Evolutionary conservation across 2,888 invertebrate species (phyloP), one percentile per base, ranked within the genome.

Genomic region (Schrankia costaestrigalis): DNA sequence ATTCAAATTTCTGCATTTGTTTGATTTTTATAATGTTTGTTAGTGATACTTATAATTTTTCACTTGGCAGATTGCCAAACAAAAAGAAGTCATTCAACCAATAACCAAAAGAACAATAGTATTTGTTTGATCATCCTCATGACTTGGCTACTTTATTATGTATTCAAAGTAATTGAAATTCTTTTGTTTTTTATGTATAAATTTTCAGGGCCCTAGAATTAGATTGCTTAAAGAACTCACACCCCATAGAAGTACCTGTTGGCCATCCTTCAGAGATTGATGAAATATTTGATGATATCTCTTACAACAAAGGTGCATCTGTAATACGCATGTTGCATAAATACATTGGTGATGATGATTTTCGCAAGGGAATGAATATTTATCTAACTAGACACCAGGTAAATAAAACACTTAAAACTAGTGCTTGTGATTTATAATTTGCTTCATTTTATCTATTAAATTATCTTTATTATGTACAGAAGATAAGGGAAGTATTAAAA

Each of bases 221-320:
- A 46, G 98, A 98, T 77, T 93, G 93, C 34, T 84, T 98, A 42
- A 93, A 95, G 64, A 97, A 94, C 73, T 97, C 97, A 22, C 98
- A 99, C 86, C 97, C 99, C 0, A 97, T 99, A 58, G 98, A 98
- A 89, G 97, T 97, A 31, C 95, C 96, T 8, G 97, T 98, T 0
- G 94, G 95, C 1, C 95, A 97, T 83, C 98, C 98, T 0, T 93
- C 94, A 5, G 98, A 98, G 81, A 95, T 98, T 38, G 97, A 97
- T 80, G 98, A 98, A 79, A 98, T 99, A 55, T 99, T 98, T 86
- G 98, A 99, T 86, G 95, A 95, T 59, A 98, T 99, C 61, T 97
- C 98, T 18, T 99, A 98, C 81, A 94, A 94, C 68, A 99, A 99
- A 77, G 98, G 97, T 3, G 97, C 97, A 1, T 96, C 96, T 30